Base-by-base conservation (phyloP, 92 coral and sea anemone genomes). In the Blastomussa wellsi region DNA sequence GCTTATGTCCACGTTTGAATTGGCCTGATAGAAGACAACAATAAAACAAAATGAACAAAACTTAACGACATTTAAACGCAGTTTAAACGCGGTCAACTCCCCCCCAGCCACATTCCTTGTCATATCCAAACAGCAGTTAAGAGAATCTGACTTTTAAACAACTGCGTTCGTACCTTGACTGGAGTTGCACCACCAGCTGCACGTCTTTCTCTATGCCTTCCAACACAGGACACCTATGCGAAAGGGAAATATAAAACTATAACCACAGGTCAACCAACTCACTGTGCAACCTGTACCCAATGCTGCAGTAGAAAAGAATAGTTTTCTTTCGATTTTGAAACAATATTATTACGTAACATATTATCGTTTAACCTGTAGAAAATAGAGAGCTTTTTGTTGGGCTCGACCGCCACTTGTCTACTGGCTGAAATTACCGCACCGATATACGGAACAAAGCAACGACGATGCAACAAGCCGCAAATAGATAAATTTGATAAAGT, bases 181-280 rank as follows among this genome's bases (percentile, higher is more conserved):
- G 44, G 51, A 10, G 42, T 8, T 11, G 17, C 47, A 29, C 44
- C 17, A 41, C 12, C 59, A 0, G 62, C 79, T 59, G 81, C 80
- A 74, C 87, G 87, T 33, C 87, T 39, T 17, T 19, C 60, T 65
- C 87, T 74, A 26, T 42, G 87, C 79, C 17, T 60, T 62, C 60
- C 32, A 64, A 70, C 73, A 74, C 87, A 83, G 80, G 80, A 35
- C 35, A 83, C 81, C 87, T 83, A 73, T 67, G 33, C 65, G 20
- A 67, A 49, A 80, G 7, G 28, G 49, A 8, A 29, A 16, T 26
- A 22, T 11, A 28, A 32, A 60, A 60, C 29, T n/a, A 7, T 13
- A 32, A 7, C 15, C 26, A 36, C 44, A 70, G 44, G 10, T 36
- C 11, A 7, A 69, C 42, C 28, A 37, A 26, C 68, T 1, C 33